Evolutionary conservation across 2,888 invertebrate genomes (phyloP).

Genomic region (Agrochola circellaris): DNA sequence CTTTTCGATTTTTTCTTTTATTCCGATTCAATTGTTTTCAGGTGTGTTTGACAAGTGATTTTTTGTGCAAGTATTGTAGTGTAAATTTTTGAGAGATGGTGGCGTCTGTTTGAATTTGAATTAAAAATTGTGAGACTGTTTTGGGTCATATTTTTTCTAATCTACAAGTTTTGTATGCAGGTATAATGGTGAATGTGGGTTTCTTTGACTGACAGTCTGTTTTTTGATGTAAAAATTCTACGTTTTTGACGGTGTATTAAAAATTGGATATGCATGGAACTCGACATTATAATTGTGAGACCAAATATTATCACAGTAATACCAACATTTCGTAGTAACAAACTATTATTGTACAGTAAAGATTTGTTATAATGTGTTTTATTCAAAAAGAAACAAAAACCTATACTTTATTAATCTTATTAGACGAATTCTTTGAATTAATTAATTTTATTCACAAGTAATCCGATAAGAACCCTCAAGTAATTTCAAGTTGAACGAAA

Average conservation of each 20-base stretch:
- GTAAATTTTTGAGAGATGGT: conserved; percentile 27
- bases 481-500: conserved; percentile 5
- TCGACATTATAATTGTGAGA: conserved; percentile 30
- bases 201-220: conserved; percentile 40
- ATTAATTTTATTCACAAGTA: neutral
- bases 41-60: conserved; percentile 66
- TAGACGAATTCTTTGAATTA: neutral
- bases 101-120: conserved; percentile 16
- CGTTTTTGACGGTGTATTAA: neutral
- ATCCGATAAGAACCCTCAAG: conserved; percentile 1
- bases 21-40: conserved; percentile 65
- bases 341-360: neutral
- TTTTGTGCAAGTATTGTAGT: conserved; percentile 45
- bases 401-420: neutral
- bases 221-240: neutral
- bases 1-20: conserved; percentile 68
- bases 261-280: neutral
- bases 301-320: neutral
- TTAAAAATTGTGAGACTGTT: conserved; percentile 23
- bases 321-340: neutral
- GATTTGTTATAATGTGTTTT: neutral
- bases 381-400: neutral
- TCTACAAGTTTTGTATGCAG: conserved; percentile 3
- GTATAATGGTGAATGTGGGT: conserved; percentile 7
- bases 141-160: conserved; percentile 32